phyloP scores from a whole-genome alignment of 1,140 invertebrate species.

The Hylaeus volcanicus region DNA sequence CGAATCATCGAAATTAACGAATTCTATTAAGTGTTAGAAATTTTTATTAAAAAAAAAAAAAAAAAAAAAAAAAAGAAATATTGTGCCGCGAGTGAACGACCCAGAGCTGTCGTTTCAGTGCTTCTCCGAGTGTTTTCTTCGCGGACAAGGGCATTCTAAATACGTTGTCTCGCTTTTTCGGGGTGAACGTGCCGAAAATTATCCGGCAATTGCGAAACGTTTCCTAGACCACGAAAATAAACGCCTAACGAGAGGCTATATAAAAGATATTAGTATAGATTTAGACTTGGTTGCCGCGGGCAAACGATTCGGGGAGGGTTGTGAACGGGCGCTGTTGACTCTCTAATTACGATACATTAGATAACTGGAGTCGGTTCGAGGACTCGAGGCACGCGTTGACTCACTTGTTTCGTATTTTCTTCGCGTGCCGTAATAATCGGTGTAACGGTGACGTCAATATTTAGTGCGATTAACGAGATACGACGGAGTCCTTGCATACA shows the following conservation, averaged over 20 bases:
- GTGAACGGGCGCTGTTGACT: background rate
- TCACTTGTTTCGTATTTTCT: slow-evolving; percentile 5
- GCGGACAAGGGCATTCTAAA: background rate
- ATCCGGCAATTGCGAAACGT: background rate
- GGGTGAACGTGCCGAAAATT: background rate
- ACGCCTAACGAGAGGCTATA: slow-evolving; percentile 4
- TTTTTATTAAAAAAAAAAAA: no score
- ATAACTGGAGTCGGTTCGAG: slow-evolving; percentile 25
- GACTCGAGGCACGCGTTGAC: background rate
- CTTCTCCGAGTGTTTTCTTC: background rate
- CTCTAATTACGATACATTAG: slow-evolving; percentile 41
- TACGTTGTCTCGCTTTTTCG: background rate
- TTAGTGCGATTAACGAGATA: background rate
- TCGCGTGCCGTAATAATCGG: slow-evolving; percentile 10
- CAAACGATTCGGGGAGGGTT: slow-evolving; percentile 11
- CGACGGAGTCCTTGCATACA: slow-evolving; percentile 9
- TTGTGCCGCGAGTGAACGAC: background rate
- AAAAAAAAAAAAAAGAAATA: no score
- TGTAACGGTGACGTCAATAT: slow-evolving; percentile 16
- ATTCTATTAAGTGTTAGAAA: no score
- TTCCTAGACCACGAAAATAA: background rate
- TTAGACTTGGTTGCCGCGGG: background rate
- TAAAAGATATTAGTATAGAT: slow-evolving; percentile 41
- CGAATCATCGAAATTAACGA: no score
- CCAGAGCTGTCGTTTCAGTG: background rate